phyloP scores from a whole-genome alignment of 2,113 vertebrate genomes.

The Psophia crepitans region DNA sequence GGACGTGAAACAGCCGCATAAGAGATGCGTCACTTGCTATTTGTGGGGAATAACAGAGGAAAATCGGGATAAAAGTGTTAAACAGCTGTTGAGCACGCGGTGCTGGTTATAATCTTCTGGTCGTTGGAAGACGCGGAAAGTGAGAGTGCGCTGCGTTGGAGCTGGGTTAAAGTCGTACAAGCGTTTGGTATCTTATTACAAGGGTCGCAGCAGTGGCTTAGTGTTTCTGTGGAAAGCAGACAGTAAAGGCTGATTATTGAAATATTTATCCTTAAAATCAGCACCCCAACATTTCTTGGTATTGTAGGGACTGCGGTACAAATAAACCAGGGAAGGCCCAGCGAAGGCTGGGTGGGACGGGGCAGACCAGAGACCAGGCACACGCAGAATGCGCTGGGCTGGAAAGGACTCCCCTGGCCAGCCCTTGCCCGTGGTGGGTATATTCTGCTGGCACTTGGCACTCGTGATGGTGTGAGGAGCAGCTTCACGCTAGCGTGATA shows the following conservation, averaged over 20 bases:
- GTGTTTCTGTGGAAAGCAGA: rapidly evolving
- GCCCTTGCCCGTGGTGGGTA: rapidly evolving
- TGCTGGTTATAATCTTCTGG: not conserved
- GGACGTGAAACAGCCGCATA: not conserved
- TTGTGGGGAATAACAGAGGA: not conserved
- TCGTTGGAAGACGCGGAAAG: not conserved
- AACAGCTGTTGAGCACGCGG: not conserved
- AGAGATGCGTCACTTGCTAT: not conserved
- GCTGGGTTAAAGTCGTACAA: not conserved
- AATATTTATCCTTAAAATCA: not conserved
- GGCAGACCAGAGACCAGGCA: not conserved
- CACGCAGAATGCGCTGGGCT: not conserved
- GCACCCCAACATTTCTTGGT: not conserved
- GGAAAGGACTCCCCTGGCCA: not conserved
- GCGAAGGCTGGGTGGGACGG: not conserved
- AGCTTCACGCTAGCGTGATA: not conserved
- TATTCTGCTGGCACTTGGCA: rapidly evolving
- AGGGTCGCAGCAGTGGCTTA: not conserved
- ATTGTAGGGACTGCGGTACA: not conserved
- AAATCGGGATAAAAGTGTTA: not conserved
- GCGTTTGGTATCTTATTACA: not conserved
- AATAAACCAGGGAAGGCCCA: not conserved
- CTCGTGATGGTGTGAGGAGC: not conserved
- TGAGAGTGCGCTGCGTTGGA: rapidly evolving
- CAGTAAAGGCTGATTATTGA: not conserved